Conservation (phyloP, 2,113 vertebrate species). For the Dolichallabes microphthalmus region DNA sequence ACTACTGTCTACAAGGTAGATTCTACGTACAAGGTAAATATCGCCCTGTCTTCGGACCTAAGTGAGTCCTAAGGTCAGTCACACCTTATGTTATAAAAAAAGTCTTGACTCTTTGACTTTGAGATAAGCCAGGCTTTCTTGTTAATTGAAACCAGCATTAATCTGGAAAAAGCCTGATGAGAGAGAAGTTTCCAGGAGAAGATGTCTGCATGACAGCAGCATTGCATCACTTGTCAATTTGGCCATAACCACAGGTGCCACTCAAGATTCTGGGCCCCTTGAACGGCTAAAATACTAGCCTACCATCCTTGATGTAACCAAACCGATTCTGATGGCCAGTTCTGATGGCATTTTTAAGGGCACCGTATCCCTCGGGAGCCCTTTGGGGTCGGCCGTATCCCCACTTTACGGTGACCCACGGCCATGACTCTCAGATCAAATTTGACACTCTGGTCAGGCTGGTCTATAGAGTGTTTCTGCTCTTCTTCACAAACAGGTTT, state of each 20-base stretch:
- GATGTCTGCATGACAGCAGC: background rate
- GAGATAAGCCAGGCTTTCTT: background rate
- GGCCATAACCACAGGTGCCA: no score
- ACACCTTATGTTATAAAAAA: background rate
- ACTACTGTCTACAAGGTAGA: no score
- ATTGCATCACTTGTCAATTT: background rate
- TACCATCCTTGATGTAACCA: no score
- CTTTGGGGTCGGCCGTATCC: no score
- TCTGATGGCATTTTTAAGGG: no score
- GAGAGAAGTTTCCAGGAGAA: background rate
- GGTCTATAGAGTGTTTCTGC: conserved; percentile 41
- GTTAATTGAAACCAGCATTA: background rate
- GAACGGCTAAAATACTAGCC: no score
- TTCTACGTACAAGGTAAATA: background rate
- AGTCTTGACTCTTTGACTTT: background rate
- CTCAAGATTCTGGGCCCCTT: no score
- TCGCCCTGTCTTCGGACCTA: background rate
- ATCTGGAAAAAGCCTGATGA: background rate
- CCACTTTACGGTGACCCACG: no score
- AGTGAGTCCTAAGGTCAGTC: background rate
- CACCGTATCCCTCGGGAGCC: no score
- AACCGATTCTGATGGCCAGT: no score
- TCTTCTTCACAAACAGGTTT: conserved; percentile 39
- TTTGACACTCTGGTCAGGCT: conserved; percentile 41
- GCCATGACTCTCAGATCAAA: conserved; percentile 49